Base-by-base conservation (phyloP, 2,797 vertebrate species). In the Helicolenus hilgendorfi region DNA sequence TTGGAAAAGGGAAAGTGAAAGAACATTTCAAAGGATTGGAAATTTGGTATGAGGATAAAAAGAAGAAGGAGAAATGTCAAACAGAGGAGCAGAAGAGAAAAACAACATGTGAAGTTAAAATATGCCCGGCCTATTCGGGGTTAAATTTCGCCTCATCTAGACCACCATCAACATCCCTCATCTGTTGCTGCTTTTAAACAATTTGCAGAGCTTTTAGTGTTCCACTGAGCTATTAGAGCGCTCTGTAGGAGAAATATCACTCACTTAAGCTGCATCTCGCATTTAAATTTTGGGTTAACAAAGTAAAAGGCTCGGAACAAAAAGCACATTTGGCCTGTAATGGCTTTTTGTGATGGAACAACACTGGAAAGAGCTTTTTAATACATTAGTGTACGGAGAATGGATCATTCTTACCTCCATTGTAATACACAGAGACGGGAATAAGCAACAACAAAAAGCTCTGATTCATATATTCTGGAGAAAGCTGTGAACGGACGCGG, bases 171-270 rank as follows among this genome's bases (percentile, higher is more conserved):
- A 10, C 85, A 82, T 88, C 88, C 63, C 14, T 87, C 84, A 79
- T 84, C 70, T 33, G 73, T 14, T 69, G 72, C 2, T 68, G 88
- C 90, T 94, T 86, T 92, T 87, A 94, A 94, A 89, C 83, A 89
- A 85, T 93, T 83, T 89, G 65, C 72, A 71, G 74, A 83, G 85
- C 86, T 93, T 80, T 92, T 85, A 93, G 80, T 49, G 85, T 31
- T 70, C 1, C 7, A 1, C 15, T 2, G 27, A 45, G 74, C 76
- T 5, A 27, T 80, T 74, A 79, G 38, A 78, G 33, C 59, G 20
- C 9, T 68, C 31, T 13, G n/a, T 29, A n/a, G 3, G 13, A 45
- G 58, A 62, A 38, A 70, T 62, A 86, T 72, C 60, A 10, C 26
- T 82, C 85, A 67, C 74, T 79, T 36, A 26, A 56, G 56, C 22